A percentile compares a stretch with the other conserved stretches of the same genome.
These are phyloP conservation scores for Drosophila greeni DNA, from an alignment of 2,888 invertebrate genomes.

Conservation along the genomic window DNA sequence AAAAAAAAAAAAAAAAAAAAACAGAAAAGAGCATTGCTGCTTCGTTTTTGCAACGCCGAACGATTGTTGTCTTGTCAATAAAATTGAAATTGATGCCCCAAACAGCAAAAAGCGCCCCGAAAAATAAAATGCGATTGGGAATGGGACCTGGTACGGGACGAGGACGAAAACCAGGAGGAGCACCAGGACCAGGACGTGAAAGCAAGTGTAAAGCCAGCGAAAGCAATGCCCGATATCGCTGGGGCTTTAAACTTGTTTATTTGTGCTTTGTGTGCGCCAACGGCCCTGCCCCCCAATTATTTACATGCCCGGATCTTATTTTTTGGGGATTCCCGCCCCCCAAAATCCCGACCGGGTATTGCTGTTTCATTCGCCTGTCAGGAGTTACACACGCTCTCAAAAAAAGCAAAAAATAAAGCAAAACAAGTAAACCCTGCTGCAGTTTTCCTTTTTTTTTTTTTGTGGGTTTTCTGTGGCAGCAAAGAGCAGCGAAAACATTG, in stretches of 20 bases:
- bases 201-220: slow-evolving; percentile 44
- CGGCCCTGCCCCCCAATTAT: slow-evolving; percentile 49
- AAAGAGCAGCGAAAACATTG: slow-evolving; percentile 45
- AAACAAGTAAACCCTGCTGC: slow-evolving; percentile 43
- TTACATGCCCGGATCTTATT: slow-evolving; percentile 64
- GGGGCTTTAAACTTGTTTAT: slow-evolving; percentile 69
- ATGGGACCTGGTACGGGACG: not conserved
- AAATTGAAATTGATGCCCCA: slow-evolving; percentile 74
- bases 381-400: slow-evolving; percentile 49
- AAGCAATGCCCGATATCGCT: slow-evolving; percentile 58
- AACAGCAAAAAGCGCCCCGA: slow-evolving; percentile 58
- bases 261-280: slow-evolving; percentile 60
- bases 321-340: slow-evolving; percentile 29
- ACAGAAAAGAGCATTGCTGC: slow-evolving; percentile 45
- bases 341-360: slow-evolving; percentile 10
- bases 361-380: slow-evolving; percentile 48
- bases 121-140: slow-evolving; percentile 61
- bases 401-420: slow-evolving; percentile 21
- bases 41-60: not conserved
- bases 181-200: not conserved
- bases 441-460: slow-evolving; percentile 30
- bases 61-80: slow-evolving; percentile 61
- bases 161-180: not conserved
- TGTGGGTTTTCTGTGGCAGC: slow-evolving; percentile 13
- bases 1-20: not conserved